phyloP scores from a whole-genome alignment of 2,888 invertebrate species.

The Chalcis sispes region DNA sequence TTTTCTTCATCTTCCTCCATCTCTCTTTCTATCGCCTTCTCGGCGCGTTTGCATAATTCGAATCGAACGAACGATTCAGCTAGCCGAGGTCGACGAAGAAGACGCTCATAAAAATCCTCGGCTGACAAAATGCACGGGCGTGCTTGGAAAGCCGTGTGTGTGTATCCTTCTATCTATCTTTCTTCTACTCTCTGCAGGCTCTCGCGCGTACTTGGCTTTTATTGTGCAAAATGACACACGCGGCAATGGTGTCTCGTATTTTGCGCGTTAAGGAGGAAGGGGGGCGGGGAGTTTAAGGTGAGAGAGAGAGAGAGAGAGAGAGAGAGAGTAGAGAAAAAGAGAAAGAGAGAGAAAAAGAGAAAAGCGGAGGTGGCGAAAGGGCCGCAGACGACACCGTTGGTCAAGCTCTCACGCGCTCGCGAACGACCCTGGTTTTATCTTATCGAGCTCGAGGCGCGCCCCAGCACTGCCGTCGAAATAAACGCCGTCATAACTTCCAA shows the following conservation, averaged over 20 bases:
- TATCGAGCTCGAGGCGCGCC: conserved; percentile 39
- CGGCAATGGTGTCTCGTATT: background rate
- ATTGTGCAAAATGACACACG: conserved; percentile 39
- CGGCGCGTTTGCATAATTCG: conserved; percentile 60
- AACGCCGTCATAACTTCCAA: conserved; percentile 50
- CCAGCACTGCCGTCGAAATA: conserved; percentile 1
- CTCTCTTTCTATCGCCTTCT: too few relatives aligned
- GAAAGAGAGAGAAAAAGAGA: too few relatives aligned
- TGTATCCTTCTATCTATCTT: background rate
- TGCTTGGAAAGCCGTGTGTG: conserved; percentile 58
- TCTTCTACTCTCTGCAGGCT: too few relatives aligned
- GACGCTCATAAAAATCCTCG: conserved; percentile 56
- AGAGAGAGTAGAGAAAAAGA: too few relatives aligned
- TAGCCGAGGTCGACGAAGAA: too few relatives aligned
- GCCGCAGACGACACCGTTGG: conserved; percentile 26
- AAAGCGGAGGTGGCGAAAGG: too few relatives aligned
- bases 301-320: too few relatives aligned
- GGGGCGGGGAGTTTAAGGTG: too few relatives aligned
- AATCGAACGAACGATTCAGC: conserved; percentile 60
- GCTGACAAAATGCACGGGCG: conserved; percentile 62
- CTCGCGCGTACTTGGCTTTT: conserved; percentile 23
- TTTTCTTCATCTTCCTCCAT: too few relatives aligned
- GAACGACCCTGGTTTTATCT: conserved; percentile 45
- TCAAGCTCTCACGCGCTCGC: conserved; percentile 32
- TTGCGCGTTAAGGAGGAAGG: background rate